Evolutionary conservation across 2,797 vertebrate species (phyloP).

Genomic region (Scarus forsteni): DNA sequence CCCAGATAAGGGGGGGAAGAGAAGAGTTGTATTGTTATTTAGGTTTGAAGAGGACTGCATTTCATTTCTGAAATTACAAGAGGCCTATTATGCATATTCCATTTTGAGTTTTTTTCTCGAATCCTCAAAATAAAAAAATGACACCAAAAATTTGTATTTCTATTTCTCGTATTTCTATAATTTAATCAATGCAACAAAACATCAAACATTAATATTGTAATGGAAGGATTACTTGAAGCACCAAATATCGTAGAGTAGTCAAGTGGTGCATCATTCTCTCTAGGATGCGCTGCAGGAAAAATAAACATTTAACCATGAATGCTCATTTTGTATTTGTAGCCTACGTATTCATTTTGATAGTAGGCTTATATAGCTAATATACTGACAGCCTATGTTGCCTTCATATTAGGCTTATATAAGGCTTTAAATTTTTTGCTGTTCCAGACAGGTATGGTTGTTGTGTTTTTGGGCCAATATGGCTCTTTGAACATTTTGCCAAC

Average conservation of each 20-base stretch:
- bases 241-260: neutral
- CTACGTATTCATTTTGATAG: neutral
- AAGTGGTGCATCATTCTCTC: neutral
- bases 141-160: neutral
- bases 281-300: neutral
- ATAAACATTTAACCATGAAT: neutral
- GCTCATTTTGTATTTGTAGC: neutral
- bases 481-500: no score
- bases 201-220: neutral
- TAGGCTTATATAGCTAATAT: slow-evolving; percentile 1
- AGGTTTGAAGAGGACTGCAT: no score
- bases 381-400: neutral
- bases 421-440: neutral
- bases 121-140: slow-evolving; percentile 3
- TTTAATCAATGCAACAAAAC: neutral
- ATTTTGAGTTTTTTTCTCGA: neutral
- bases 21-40: no score
- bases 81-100: no score
- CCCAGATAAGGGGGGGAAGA: no score
- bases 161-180: neutral
- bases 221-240: neutral
- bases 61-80: no score
- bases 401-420: neutral
- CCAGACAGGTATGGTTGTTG: no score
- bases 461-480: no score